phyloP scores from a whole-genome alignment of 1,140 invertebrate genomes.

The Hyposmocoma kahamanoa region DNA sequence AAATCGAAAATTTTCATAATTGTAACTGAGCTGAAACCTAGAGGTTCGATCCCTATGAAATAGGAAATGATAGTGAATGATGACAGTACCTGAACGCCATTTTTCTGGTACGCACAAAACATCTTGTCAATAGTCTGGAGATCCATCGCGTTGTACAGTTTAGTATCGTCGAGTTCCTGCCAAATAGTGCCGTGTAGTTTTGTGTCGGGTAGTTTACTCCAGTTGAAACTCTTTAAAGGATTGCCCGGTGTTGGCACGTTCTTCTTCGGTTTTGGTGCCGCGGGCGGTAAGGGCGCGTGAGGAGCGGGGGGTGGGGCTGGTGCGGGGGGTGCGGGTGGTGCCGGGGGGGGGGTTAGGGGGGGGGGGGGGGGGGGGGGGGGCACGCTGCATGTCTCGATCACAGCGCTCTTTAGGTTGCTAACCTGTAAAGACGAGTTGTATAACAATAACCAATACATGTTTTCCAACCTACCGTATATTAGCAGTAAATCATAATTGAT shows the following conservation, averaged over 20 bases:
- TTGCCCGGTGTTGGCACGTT: conserved; percentile 92
- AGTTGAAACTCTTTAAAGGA: conserved; percentile 97
- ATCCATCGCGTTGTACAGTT: conserved; percentile 93
- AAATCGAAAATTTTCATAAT: too few relatives aligned
- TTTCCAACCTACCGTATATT: too few relatives aligned
- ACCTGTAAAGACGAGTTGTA: conserved; percentile 33
- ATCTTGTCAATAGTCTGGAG: conserved; percentile 93
- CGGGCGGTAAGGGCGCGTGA: conserved; percentile 69
- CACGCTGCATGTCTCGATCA: conserved; percentile 64
- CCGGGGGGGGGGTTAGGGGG: conserved; percentile 57
- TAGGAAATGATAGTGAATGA: not conserved
- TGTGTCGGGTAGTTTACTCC: conserved; percentile 94
- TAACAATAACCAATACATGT: too few relatives aligned
- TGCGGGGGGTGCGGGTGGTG: conserved; percentile 77
- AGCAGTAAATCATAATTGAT: too few relatives aligned
- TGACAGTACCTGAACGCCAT: conserved; percentile 79
- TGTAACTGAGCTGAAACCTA: too few relatives aligned
- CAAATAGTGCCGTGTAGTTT: conserved; percentile 94
- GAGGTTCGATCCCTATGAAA: too few relatives aligned
- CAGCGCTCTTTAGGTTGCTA: conserved; percentile 70
- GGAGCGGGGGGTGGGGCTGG: conserved; percentile 74
- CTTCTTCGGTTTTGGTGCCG: conserved; percentile 77
- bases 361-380: conserved; percentile 57
- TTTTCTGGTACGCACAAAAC: conserved; percentile 96
- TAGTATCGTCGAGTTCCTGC: conserved; percentile 94